A percentile compares a stretch with the other conserved stretches of the same genome.
Evolutionary conservation across 35 echinoderm and acorn worm genomes (phyloP).

Genomic region (Stichopus chloronotus): DNA sequence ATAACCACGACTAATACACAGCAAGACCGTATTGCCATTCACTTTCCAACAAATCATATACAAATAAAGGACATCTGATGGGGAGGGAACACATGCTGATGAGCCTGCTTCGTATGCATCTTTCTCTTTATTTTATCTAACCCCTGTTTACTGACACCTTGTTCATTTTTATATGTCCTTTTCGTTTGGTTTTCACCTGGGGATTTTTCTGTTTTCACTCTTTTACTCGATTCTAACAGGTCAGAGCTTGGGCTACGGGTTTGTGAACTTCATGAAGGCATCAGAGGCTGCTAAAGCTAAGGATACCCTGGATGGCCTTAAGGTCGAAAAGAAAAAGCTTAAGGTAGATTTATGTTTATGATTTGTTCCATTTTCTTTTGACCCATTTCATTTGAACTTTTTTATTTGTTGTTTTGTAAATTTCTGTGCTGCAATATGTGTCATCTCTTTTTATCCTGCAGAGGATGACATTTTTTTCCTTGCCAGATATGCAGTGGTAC

Average conservation of each 20-base stretch:
- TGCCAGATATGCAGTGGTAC: not conserved
- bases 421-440: constrained; percentile 30
- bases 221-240: constrained; percentile 81
- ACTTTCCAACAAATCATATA: too few species aligned
- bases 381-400: constrained; percentile 43
- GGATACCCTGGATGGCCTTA: constrained; percentile 89
- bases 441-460: not conserved
- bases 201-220: constrained; percentile 67
- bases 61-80: too few species aligned
- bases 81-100: not conserved
- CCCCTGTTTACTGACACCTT: constrained; percentile 62
- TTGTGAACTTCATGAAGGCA: constrained; percentile 99
- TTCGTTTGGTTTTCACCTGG: constrained; percentile 63
- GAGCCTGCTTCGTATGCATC: not conserved
- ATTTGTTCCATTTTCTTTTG: constrained; percentile 53
- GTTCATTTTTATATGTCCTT: constrained; percentile 62
- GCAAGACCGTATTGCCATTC: too few species aligned
- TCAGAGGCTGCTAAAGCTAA: constrained; percentile 95
- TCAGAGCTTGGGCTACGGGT: constrained; percentile 98
- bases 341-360: constrained; percentile 76
- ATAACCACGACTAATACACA: too few species aligned
- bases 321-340: constrained; percentile 88
- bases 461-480: not conserved
- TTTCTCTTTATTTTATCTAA: constrained; percentile 43
- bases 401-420: constrained; percentile 37